Evolutionary conservation across 2,797 vertebrate genomes (phyloP), one percentile per base, ranked within the genome.

Genomic region (Chanos chanos): DNA sequence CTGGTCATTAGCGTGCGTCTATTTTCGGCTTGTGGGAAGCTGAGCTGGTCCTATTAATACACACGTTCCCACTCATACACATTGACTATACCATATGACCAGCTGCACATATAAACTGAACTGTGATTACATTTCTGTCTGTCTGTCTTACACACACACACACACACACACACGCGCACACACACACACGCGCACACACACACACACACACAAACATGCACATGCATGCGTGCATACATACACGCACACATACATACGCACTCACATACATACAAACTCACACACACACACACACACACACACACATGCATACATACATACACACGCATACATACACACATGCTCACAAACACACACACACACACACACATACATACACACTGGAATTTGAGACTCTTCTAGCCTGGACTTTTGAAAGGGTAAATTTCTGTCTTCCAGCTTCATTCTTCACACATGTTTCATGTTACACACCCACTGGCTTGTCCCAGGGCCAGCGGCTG

Each of bases 11-110:
- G 49, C 18, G 53, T 19, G 19, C 24, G 49, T 53, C 60, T 72
- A 72, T 64, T 72, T 64, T 60, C 37, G 61, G 54, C 49, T 60
- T 50, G 25, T 48, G 72, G 70, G 60, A 64, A 72, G 49, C 68
- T 60, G 65, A 72, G 40, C 52, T 36, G 39, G 4, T 9, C 37
- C 21, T 61, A 59, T 61, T 19, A 64, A 45, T 51, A 62, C 24
- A 30, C 27, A 47, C 16, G 24, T 31, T 28, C 25, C 36, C 48
- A 27, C 9, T 19, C 47, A 43, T 37, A 13, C 13, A 60, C 33
- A 27, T 37, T 44, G 22, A 18, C n/a, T 47, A 64, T 16, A 58
- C 34, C 19, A 12, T 16, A 40, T 50, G n/a, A 47, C 15, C 41
- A 53, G 34, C 36, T 36, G 43, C 21, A 49, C 30, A 47, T 33